These are phyloP conservation scores for Neomonachus schauinslandi DNA, from an alignment of 2,113 vertebrate genomes.

Conservation along the genomic window DNA sequence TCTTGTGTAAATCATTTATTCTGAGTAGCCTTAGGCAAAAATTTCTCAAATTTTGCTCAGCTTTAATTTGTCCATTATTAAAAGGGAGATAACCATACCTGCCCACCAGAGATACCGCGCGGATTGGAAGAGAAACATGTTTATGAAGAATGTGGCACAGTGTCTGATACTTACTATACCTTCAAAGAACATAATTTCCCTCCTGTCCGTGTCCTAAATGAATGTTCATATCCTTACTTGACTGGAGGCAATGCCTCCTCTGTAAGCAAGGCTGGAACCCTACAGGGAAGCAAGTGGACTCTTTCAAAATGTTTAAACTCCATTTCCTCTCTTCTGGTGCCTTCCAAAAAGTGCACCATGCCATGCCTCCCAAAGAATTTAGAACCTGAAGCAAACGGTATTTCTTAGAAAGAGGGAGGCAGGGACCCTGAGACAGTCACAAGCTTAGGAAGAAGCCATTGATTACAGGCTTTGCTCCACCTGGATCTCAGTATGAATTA, in stretches of 20 bases:
- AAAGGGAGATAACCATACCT: not conserved
- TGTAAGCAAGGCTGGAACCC: not conserved
- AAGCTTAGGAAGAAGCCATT: not conserved
- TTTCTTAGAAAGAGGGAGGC: not conserved
- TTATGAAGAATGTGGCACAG: not conserved
- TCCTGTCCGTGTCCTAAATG: not conserved
- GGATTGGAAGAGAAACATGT: not conserved
- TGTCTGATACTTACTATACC: not conserved
- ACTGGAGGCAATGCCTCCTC: not conserved
- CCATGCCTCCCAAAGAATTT: not conserved
- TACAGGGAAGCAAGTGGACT: not conserved
- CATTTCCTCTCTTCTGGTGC: not conserved
- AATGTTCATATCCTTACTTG: not conserved
- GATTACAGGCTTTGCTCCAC: not conserved
- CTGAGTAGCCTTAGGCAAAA: not conserved
- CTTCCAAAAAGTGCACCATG: not conserved
- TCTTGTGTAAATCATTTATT: not conserved
- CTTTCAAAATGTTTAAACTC: not conserved
- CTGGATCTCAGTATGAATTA: not conserved
- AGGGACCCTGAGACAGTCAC: not conserved
- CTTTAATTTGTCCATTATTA: not conserved
- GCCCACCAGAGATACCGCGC: not conserved
- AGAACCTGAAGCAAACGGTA: not conserved
- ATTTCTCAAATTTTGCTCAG: not conserved
- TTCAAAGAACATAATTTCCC: not conserved